Base-by-base conservation (phyloP, 2,113 vertebrate genomes). In the Spea multiplicata region DNA sequence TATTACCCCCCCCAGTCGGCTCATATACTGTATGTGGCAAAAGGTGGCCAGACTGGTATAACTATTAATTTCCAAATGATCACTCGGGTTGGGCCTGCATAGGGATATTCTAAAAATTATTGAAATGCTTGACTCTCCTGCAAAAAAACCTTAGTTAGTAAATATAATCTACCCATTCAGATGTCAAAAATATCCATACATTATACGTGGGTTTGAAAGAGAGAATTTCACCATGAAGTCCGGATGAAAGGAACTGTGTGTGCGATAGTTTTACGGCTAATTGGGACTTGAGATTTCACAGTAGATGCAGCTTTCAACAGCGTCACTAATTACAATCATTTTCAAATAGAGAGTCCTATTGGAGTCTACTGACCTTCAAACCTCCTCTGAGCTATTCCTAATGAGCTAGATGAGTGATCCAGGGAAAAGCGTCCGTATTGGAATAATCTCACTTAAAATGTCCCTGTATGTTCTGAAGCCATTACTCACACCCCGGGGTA, bases 341-440 rank as follows among this genome's bases (percentile, higher is more conserved):
- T 66, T 66, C 76, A 57, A 78, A 72, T 69, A 72, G 76, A 78
- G 66, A 72, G 76, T 65, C 59, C 68, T 73, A 71, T 77, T 64
- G 75, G 67, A 71, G 53, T 12, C 66, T 71, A 17, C 46, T 79
- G 70, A 72, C 76, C 76, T 79, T 79, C 76, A 79, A 79, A 72
- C 76, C 69, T 79, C 76, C 76, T 79, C 76, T 73, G 70, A 73
- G 76, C 69, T 13, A 49, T 66, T 79, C 68, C 76, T 79, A 79
- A 79, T 79, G 69, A 73, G 59, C 70, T 79, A 50, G 61, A 46
- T 79, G 76, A 79, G 59, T 66, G 70, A 73, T 73, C 72, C 61
- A 66, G 70, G 61, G 59, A 79, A 66, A 59, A 48, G 73, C 61
- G 76, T 72, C 76, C 66, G 76, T 44, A 50, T 72, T 30, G 61